Percentiles rank a stretch among this genome's conserved stretches.
Evolutionary conservation across 2,797 vertebrate genomes (phyloP).

Genomic region (Sebastes glaucus): DNA sequence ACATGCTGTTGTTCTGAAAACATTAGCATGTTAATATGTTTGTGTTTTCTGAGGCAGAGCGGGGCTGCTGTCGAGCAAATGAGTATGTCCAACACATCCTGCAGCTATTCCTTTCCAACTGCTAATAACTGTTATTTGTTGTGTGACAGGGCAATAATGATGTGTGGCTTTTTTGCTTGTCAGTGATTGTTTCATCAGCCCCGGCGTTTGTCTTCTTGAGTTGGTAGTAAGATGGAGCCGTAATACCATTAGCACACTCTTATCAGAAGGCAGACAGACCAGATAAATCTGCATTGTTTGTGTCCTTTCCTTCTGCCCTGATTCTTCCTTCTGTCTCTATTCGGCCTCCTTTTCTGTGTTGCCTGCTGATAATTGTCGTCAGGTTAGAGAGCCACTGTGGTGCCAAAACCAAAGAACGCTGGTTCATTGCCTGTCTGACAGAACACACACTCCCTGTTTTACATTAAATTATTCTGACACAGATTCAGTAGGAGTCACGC

Average conservation of each 20-base stretch:
- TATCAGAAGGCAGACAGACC: slow-evolving; percentile 22
- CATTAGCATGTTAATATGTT: neutral
- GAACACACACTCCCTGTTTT: neutral
- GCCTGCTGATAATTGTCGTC: slow-evolving; percentile 22
- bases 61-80: neutral
- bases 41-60: slow-evolving; percentile 12
- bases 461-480: neutral
- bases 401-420: neutral
- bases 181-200: slow-evolving; percentile 35
- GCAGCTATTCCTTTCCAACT: neutral
- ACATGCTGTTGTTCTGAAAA: neutral
- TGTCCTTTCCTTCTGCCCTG: neutral
- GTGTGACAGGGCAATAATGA: slow-evolving; percentile 46
- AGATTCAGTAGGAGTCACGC: neutral
- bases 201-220: slow-evolving; percentile 26
- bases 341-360: neutral
- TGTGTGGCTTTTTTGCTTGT: neutral
- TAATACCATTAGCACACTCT: slow-evolving; percentile 26
- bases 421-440: slow-evolving; percentile 36
- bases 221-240: slow-evolving; percentile 15
- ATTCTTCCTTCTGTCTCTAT: neutral
- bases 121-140: slow-evolving; percentile 51
- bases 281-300: slow-evolving; percentile 19
- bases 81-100: neutral
- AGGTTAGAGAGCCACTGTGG: slow-evolving; percentile 5